Base-by-base conservation (phyloP, 1,140 invertebrate species). In the Hyles vespertilio region DNA sequence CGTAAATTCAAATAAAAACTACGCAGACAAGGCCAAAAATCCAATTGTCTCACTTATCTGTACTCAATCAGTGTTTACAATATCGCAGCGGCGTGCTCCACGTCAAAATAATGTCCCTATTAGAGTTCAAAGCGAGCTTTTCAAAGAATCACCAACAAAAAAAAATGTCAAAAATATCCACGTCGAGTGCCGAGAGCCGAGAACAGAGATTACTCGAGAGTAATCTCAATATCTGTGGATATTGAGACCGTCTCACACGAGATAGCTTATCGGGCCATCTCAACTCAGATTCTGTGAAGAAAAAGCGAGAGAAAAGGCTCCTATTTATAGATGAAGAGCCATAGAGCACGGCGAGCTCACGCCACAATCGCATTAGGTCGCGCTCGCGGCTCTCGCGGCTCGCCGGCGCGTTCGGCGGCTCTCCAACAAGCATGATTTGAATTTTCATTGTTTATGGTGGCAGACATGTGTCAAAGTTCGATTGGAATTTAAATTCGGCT, bases 391-490 rank as follows among this genome's bases (percentile, higher is more conserved):
- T 68, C 73, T 67, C 75, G 73, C 73, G 74, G 79, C 78, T 36
- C 74, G 78, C 80, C 69, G 60, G 22, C 22, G 22, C 22, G 22
- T 22, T 22, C 46, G 46, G 12, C 11, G 51, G 52, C 54, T 12
- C 11, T 47, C 44, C 43, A 56, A 48, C 74, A 70, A 84, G 78
- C 77, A 87, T 86, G 86, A 87, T 89, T 89, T 84, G 86, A 87
- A 86, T 87, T 89, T 87, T 81, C 75, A 89, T 89, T 89, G 85
- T 89, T 87, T 89, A 84, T 89, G 84, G 85, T 87, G 85, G 85
- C 85, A 89, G 85, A 89, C 85, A 89, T 89, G 84, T 89, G 85
- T 89, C 85, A 89, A 87, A 89, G 85, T 89, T 89, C 85, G 84
- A 89, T 89, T 84, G 82, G 85, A 87, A 89, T 89, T 89, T 84